Conservation (phyloP, 2,888 invertebrate species). For the Vesta saturnalis region DNA sequence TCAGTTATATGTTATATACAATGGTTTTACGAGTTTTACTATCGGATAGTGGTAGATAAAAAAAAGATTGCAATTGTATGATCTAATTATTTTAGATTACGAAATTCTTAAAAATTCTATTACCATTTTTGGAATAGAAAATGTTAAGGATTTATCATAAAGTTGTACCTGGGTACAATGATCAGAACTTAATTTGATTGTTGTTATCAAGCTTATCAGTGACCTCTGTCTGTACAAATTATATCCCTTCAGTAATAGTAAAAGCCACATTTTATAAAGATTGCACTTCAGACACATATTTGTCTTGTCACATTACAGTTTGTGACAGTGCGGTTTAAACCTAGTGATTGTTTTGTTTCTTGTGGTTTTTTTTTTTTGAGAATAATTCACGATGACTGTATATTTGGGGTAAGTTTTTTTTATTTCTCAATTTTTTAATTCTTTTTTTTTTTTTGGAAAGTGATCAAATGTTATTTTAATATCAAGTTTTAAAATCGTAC, state of each 20-base stretch:
- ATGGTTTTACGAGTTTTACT: too few relatives aligned
- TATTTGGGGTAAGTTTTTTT: neutral
- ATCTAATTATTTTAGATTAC: too few relatives aligned
- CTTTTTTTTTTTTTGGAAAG: neutral
- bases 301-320: neutral
- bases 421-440: neutral
- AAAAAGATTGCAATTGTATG: too few relatives aligned
- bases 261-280: slow-evolving; percentile 19
- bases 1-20: too few relatives aligned
- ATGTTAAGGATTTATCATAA: neutral
- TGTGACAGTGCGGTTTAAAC: neutral
- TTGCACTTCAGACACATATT: slow-evolving; percentile 17
- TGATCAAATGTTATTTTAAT: neutral
- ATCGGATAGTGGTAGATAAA: too few relatives aligned
- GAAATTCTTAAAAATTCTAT: too few relatives aligned
- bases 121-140: neutral
- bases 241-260: slow-evolving; percentile 19
- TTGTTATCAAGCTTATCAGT: slow-evolving; percentile 23
- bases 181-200: slow-evolving; percentile 16
- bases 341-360: neutral
- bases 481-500: neutral
- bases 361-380: neutral
- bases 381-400: neutral
- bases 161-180: slow-evolving; percentile 24
- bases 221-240: slow-evolving; percentile 28